These are phyloP conservation scores for Gallinago undulata DNA, from an alignment of 2,113 vertebrate species.

Conservation along the genomic window DNA sequence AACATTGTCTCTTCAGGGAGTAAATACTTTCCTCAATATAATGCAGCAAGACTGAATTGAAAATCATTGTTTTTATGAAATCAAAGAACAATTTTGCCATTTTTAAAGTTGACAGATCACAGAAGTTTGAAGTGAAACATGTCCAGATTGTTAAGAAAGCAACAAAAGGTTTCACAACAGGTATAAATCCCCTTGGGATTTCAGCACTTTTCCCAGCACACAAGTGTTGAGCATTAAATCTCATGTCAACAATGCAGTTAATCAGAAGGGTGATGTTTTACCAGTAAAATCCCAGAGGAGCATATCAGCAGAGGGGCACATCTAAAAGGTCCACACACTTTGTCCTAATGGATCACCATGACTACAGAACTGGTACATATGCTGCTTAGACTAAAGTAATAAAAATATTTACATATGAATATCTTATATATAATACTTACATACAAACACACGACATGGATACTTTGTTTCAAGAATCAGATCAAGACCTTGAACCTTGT, in stretches of 20 bases:
- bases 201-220: not conserved
- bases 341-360: not conserved
- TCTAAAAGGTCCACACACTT: not conserved
- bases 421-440: not conserved
- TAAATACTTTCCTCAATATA: not conserved
- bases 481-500: not conserved
- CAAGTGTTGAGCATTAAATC: not conserved
- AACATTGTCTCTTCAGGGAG: not conserved
- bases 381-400: not conserved
- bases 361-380: not conserved
- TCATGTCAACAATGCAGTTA: not conserved
- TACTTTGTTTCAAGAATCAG: not conserved
- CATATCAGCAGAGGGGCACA: not conserved
- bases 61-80: not conserved
- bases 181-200: not conserved
- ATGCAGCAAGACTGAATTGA: not conserved
- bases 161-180: not conserved
- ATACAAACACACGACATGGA: not conserved
- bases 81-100: not conserved
- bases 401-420: not conserved
- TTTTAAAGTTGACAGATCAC: not conserved
- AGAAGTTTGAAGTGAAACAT: not conserved
- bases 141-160: not conserved
- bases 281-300: not conserved
- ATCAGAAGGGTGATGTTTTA: not conserved